These are phyloP conservation scores for Apistogramma diplotaenia DNA, from an alignment of 2,113 vertebrate species.

Conservation along the genomic window DNA sequence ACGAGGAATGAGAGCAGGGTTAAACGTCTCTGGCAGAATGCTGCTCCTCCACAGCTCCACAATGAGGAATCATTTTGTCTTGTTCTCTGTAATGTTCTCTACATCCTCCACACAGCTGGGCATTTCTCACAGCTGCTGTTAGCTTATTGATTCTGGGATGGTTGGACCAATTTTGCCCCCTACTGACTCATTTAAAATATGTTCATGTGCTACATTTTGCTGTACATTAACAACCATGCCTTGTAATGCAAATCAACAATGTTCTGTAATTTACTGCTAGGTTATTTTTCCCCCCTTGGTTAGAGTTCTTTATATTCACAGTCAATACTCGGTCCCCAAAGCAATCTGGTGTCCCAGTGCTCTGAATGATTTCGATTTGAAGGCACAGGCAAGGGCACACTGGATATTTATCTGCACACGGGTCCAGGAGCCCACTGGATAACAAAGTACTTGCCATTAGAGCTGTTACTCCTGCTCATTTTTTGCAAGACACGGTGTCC, in stretches of 20 bases:
- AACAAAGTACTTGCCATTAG: background rate
- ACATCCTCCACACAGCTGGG: background rate
- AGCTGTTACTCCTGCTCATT: background rate
- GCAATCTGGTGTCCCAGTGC: background rate
- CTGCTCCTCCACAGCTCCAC: background rate
- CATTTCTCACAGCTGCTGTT: conserved; percentile 22
- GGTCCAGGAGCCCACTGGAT: background rate
- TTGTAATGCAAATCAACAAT: conserved; percentile 1
- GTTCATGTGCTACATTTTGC: background rate
- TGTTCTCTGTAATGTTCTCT: background rate
- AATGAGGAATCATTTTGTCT: background rate
- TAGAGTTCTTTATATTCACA: background rate
- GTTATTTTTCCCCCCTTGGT: background rate
- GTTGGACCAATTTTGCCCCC: conserved; percentile 70
- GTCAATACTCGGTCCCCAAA: background rate
- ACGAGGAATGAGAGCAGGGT: background rate
- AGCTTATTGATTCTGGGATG: conserved; percentile 36
- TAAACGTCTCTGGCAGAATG: background rate
- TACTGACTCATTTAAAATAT: conserved; percentile 55
- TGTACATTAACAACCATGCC: background rate
- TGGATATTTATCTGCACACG: background rate
- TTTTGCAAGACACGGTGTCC: background rate
- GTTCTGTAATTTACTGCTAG: background rate
- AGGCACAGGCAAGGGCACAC: background rate
- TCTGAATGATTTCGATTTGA: conserved; percentile 15